These are phyloP conservation scores for Synanceia verrucosa DNA, from an alignment of 2,797 vertebrate genomes.

Conservation along the genomic window DNA sequence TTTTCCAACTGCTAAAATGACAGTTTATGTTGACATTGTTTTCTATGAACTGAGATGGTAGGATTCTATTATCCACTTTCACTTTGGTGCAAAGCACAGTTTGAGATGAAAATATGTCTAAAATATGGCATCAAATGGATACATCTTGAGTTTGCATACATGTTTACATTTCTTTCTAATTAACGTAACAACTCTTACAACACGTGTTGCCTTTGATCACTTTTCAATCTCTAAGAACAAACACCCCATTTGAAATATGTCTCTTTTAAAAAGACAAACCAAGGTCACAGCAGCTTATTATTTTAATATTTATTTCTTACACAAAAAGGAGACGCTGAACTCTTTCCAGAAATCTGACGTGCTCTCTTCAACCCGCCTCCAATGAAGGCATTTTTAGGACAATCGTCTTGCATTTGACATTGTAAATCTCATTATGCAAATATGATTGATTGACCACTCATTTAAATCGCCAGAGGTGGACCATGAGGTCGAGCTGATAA, in stretches of 20 bases:
- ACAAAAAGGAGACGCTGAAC: neutral
- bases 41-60: neutral
- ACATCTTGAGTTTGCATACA: neutral
- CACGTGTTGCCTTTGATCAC: neutral
- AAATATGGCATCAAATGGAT: neutral
- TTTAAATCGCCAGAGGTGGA: constrained; percentile 50
- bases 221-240: neutral
- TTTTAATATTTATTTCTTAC: constrained; percentile 15
- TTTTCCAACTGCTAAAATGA: constrained; percentile 45
- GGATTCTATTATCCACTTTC: neutral
- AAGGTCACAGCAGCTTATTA: neutral
- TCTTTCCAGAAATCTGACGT: constrained; percentile 20
- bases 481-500: constrained; percentile 59
- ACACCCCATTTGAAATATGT: neutral
- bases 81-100: neutral
- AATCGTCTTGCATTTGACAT: constrained; percentile 53
- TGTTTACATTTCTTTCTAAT: neutral
- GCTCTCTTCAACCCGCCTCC: constrained; percentile 42
- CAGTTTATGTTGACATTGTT: constrained; percentile 27
- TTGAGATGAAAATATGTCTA: neutral
- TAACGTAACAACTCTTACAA: neutral
- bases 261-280: neutral
- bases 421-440: constrained; percentile 77
- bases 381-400: constrained; percentile 34
- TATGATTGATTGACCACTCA: constrained; percentile 46